Base-by-base conservation (phyloP, 2,797 vertebrate genomes). In the Emys orbicularis region DNA sequence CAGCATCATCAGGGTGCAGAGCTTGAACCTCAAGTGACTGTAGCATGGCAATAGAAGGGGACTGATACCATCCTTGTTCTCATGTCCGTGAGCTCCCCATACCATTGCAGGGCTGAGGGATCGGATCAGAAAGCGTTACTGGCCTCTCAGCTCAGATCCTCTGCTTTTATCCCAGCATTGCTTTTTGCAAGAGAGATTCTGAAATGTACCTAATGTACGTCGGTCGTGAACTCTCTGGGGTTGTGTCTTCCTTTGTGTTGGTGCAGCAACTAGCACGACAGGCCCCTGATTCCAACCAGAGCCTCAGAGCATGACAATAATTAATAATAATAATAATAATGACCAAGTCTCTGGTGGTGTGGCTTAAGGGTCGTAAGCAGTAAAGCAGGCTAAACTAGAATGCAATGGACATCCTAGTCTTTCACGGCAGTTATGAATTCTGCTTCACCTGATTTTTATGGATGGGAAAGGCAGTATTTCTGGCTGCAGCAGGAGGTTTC, bases 331-430 rank as follows among this genome's bases (percentile, higher is more conserved):
- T 59, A 92, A 86, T 54, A 49, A n/a, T 57, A 61, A 79, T 50
- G 76, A 91, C 2, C 79, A 87, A 91, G 87, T n/a, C 94, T 79
- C 82, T 53, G 3, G 52, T 54, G 79, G 52, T 84, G 84, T 54
- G 65, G 90, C 93, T 95, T 94, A 95, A 84, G 83, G 88, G 52
- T 84, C 80, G 97, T 95, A 94, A 72, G 53, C 0, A 1, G 81
- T 57, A 95, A 88, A 96, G 83, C 79, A 88, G 97, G 94, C 83
- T 97, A 87, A 96, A 82, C 94, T 54, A 34, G 21, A 81, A 47
- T 3, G 27, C 53, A 61, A 29, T 86, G 90, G 93, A 95, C 91
- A 84, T 95, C 96, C 95, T 86, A 89, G 88, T 91, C 93, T 79
- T 83, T 27, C 25, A 3, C 2, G 0, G 47, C 59, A 2, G 0